Evolutionary conservation across 2,797 vertebrate genomes (phyloP).

Genomic region (Podarcis siculus): DNA sequence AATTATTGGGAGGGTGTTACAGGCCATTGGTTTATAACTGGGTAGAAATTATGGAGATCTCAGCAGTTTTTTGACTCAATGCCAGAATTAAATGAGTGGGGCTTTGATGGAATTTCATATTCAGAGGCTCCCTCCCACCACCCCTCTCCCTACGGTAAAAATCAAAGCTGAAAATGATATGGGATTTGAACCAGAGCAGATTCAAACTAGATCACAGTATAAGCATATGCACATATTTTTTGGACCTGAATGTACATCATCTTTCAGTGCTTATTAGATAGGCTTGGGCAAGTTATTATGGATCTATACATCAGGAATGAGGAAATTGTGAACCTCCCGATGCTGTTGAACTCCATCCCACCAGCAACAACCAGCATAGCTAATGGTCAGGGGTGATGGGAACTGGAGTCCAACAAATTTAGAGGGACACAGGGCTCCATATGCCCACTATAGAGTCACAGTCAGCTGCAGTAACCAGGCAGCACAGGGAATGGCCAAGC

Average conservation of each 20-base stretch:
- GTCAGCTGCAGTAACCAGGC: not conserved
- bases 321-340: no score
- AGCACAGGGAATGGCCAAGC: not conserved
- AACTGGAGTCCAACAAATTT: no score
- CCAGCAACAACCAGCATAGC: no score
- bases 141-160: not conserved
- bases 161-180: slow-evolving; percentile 5
- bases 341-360: no score
- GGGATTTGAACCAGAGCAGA: not conserved
- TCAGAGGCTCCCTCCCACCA: not conserved
- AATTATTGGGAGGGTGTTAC: slow-evolving; percentile 51
- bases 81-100: not conserved
- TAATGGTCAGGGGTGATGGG: no score
- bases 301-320: not conserved
- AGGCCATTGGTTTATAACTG: slow-evolving; percentile 17
- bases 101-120: slow-evolving; percentile 16
- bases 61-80: not conserved
- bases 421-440: no score
- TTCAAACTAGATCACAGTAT: not conserved
- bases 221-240: not conserved
- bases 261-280: not conserved
- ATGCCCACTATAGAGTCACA: not conserved
- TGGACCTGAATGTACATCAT: not conserved
- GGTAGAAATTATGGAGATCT: slow-evolving; percentile 28
- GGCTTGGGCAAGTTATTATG: not conserved